A percentile compares a stretch with the other conserved stretches of the same genome.
Conservation (phyloP, 2,113 vertebrate genomes). For the Stigmatopora argus region DNA sequence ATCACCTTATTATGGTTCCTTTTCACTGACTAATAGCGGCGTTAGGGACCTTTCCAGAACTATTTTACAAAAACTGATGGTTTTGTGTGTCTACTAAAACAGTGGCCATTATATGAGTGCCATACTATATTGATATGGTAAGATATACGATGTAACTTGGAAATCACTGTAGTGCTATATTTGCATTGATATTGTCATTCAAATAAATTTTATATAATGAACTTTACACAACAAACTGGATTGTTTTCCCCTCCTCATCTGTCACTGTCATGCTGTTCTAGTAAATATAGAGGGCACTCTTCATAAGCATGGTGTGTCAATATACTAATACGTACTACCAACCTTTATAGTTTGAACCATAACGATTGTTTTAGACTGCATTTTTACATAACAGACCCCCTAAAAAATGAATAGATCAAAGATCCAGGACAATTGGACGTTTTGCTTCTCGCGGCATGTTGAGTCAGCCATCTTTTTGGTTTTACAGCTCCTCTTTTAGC, state of each 20-base stretch:
- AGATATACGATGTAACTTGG: constrained; percentile 79
- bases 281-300: no score
- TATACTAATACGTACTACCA: no score
- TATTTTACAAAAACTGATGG: constrained; percentile 75
- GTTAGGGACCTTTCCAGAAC: constrained; percentile 60
- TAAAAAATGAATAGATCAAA: not conserved
- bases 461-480: not conserved
- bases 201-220: constrained; percentile 81
- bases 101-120: constrained; percentile 78
- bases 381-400: not conserved
- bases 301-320: no score
- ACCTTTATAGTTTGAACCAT: no score
- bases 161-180: constrained; percentile 81
- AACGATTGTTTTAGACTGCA: no score
- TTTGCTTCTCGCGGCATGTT: not conserved
- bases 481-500: not conserved
- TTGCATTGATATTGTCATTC: constrained; percentile 81
- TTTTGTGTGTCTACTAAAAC: constrained; percentile 77
- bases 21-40: constrained; percentile 58
- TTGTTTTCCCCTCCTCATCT: not conserved
- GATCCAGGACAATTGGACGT: not conserved
- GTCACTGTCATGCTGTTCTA: constrained; percentile 28
- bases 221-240: constrained; percentile 72
- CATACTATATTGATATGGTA: constrained; percentile 80
- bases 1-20: constrained; percentile 60